These are phyloP conservation scores for Hypomesus transpacificus DNA, from an alignment of 2,113 vertebrate species.

Conservation along the genomic window DNA sequence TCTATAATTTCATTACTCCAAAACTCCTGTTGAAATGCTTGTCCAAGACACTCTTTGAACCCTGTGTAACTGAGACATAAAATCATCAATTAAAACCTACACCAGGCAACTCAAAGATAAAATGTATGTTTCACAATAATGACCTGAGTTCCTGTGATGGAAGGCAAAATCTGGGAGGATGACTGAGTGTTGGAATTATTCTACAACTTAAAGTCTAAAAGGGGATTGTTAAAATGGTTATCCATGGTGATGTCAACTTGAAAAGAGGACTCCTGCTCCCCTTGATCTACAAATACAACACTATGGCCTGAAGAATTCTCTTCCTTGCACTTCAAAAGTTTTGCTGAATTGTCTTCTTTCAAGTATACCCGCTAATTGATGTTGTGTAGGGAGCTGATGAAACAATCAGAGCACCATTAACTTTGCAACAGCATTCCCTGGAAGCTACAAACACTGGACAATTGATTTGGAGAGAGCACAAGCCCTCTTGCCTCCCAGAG, in stretches of 20 bases:
- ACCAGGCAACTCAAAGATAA: not conserved
- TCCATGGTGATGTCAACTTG: not conserved
- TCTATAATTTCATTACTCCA: too few species aligned
- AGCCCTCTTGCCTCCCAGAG: not conserved
- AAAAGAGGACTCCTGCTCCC: conserved; percentile 1
- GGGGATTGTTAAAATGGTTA: conserved; percentile 6
- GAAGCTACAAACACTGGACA: conserved; percentile 11
- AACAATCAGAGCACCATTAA: conserved; percentile 30
- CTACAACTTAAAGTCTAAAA: not conserved
- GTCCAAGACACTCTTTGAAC: too few species aligned
- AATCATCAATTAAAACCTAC: too few species aligned
- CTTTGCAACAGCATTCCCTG: conserved; percentile 15
- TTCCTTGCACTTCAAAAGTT: conserved; percentile 13
- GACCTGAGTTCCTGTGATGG: not conserved
- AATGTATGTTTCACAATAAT: not conserved
- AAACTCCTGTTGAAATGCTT: too few species aligned
- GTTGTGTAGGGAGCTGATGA: conserved; percentile 18
- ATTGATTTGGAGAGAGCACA: conserved; percentile 20
- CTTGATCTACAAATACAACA: conserved; percentile 11
- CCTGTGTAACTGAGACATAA: too few species aligned
- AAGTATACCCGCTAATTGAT: conserved; percentile 21
- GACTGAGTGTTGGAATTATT: not conserved
- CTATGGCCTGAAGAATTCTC: not conserved
- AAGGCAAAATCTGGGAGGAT: not conserved
- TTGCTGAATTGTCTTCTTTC: conserved; percentile 12